These are phyloP conservation scores for Grammomys dolichurus DNA, from an alignment of 2,113 vertebrate species.

Conservation along the genomic window DNA sequence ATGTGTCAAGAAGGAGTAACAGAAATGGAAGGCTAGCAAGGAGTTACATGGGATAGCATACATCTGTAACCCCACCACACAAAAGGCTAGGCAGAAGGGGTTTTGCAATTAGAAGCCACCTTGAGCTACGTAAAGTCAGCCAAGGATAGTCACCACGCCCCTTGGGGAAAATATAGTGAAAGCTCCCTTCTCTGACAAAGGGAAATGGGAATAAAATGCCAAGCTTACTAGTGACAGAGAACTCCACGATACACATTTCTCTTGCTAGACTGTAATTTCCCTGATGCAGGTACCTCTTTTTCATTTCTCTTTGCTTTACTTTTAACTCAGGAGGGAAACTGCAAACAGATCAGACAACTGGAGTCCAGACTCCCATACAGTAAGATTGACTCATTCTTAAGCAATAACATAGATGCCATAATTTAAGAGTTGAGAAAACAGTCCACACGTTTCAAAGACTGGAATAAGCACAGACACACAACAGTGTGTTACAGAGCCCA, in stretches of 20 bases:
- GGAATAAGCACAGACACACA: neutral
- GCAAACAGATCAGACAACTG: neutral
- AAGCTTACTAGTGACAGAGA: neutral
- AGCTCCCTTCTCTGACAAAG: neutral
- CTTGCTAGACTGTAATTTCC: neutral
- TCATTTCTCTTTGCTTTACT: neutral
- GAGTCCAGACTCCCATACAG: neutral
- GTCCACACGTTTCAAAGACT: conserved; percentile 3
- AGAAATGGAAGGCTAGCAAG: neutral
- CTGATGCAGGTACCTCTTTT: neutral
- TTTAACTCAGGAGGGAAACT: neutral
- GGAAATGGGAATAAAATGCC: neutral
- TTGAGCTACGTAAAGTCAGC: neutral
- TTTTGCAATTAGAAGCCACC: neutral
- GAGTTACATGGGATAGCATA: neutral
- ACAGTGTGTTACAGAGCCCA: neutral
- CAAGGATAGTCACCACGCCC: neutral
- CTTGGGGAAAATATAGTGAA: neutral
- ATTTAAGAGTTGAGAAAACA: conserved; percentile 43
- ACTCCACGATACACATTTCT: neutral
- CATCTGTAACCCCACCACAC: neutral
- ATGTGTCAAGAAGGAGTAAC: neutral
- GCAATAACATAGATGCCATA: neutral
- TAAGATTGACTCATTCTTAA: neutral
- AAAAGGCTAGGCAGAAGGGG: neutral